Evolutionary conservation across 1,140 invertebrate genomes (phyloP).

Genomic region (Aphaenogaster floridana): DNA sequence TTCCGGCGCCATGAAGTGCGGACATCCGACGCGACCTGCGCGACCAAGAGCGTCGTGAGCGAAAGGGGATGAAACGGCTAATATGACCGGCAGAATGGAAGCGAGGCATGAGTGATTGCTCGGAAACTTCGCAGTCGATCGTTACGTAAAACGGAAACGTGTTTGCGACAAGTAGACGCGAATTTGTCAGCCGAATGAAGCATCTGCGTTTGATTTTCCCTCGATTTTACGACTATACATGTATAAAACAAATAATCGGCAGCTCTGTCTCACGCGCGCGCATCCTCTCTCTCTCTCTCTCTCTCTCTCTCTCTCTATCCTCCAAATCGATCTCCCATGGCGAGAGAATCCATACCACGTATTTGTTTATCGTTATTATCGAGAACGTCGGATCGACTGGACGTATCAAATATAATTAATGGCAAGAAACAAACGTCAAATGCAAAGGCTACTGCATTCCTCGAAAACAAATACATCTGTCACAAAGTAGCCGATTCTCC

Average conservation of each 20-base stretch:
- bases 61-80: slow-evolving; percentile 36
- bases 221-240: not conserved
- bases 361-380: slow-evolving; percentile 33
- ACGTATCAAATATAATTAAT: slow-evolving; percentile 58
- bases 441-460: slow-evolving; percentile 69
- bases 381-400: slow-evolving; percentile 65
- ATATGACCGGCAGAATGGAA: slow-evolving; percentile 60
- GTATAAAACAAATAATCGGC: slow-evolving; percentile 12
- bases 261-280: not conserved
- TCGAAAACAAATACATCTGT: slow-evolving; percentile 52
- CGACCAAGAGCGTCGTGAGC: slow-evolving; percentile 68
- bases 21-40: slow-evolving; percentile 96
- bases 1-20: slow-evolving; percentile 99
- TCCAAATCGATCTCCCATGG: slow-evolving; percentile 14
- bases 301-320: not conserved
- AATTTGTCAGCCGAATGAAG: slow-evolving; percentile 34
- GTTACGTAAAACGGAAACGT: slow-evolving; percentile 51
- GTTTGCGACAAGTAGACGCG: slow-evolving; percentile 22
- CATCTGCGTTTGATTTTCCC: slow-evolving; percentile 11
- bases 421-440: slow-evolving; percentile 50
- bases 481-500: slow-evolving; percentile 51
- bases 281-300: not conserved
- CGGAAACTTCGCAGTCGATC: slow-evolving; percentile 72
- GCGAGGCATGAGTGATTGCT: slow-evolving; percentile 69
- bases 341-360: slow-evolving; percentile 23